Conservation (phyloP, 1,140 invertebrate species). For the Bombus huntii region DNA sequence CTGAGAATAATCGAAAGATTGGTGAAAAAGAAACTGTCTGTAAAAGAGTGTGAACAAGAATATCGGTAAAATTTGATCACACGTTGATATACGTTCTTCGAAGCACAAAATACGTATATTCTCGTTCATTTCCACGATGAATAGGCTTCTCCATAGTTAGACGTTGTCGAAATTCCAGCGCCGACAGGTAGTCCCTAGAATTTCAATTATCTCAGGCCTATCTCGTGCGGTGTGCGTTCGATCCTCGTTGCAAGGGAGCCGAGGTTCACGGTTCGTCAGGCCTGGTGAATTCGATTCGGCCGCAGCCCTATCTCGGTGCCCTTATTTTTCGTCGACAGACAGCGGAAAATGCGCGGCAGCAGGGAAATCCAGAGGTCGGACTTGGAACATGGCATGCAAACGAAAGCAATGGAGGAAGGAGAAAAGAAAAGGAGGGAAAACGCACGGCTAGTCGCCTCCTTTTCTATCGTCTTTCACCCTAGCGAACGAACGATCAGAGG, state of each 20-base stretch:
- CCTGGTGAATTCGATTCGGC: conserved; percentile 41
- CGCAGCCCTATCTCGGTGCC: conserved; percentile 25
- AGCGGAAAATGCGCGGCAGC: conserved; percentile 15
- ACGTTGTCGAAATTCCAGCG: conserved; percentile 21
- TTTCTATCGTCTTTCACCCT: conserved; percentile 18
- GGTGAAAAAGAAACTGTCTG: no score
- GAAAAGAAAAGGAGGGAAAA: background rate
- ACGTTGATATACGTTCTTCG: background rate
- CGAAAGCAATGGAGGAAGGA: no score
- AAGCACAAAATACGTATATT: background rate
- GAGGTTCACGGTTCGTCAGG: conserved; percentile 30
- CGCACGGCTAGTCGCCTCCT: background rate
- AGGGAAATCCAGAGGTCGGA: conserved; percentile 5
- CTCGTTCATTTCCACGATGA: background rate
- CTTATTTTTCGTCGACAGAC: conserved; percentile 41
- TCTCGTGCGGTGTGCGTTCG: background rate
- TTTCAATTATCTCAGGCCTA: conserved; percentile 47
- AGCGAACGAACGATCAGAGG: conserved; percentile 51
- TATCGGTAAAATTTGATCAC: background rate
- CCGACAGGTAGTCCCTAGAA: conserved; percentile 42
- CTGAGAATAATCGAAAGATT: no score
- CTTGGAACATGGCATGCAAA: background rate
- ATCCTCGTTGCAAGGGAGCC: conserved; percentile 25
- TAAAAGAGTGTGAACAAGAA: background rate
- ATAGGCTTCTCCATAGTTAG: no score